phyloP scores from a whole-genome alignment of 2,113 vertebrate genomes.

The Ploceus nigricollis region DNA sequence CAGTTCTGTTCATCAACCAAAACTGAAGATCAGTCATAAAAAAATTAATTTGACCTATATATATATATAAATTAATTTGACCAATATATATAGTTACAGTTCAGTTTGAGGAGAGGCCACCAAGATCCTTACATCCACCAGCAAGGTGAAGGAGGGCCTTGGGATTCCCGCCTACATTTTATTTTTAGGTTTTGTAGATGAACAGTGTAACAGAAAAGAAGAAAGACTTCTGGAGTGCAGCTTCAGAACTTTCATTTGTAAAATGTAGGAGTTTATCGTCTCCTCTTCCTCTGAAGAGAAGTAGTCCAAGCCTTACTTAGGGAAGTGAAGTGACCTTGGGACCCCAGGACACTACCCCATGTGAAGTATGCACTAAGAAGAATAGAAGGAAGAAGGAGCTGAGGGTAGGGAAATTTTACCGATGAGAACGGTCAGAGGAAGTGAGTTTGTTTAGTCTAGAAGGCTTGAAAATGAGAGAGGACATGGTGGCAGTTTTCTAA shows the following conservation, averaged over 20 bases:
- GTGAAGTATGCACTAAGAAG: neutral
- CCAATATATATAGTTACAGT: neutral
- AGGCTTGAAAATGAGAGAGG: neutral
- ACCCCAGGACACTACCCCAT: neutral
- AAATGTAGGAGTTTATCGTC: neutral
- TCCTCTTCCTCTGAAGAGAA: neutral
- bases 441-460: constrained; percentile 13
- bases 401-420: neutral
- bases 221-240: neutral
- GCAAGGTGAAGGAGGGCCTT: neutral
- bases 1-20: neutral
- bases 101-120: neutral
- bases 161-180: neutral
- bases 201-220: neutral
- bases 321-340: neutral
- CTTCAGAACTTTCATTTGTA: neutral
- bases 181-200: neutral
- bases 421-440: neutral
- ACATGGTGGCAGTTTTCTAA: neutral
- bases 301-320: neutral
- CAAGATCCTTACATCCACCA: neutral
- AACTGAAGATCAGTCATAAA: neutral
- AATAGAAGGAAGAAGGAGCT: neutral
- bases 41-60: neutral
- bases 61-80: neutral